Evolutionary conservation across 2,797 vertebrate species (phyloP), one percentile per base, ranked within the genome.

Genomic region (Tolypeutes matacus): DNA sequence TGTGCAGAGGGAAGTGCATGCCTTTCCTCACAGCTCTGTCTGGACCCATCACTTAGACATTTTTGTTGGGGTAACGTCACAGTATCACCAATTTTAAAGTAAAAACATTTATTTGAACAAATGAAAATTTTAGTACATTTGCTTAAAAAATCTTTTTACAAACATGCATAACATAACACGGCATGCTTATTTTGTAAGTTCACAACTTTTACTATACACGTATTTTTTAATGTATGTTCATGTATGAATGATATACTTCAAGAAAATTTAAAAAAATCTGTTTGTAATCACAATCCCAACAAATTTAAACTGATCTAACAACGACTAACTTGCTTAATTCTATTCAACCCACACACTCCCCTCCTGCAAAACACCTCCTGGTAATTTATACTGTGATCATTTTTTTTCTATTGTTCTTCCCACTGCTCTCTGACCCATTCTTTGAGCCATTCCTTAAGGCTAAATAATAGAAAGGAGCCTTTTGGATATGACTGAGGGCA

Each of bases 61-160:
- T 91, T 91, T 93, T 65, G 75, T 21, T 85, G 21, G 69, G 91
- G 18, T 64, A 27, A 46, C 42, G 14, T 77, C 27, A 77, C 58
- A 93, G 49, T 39, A 49, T 20, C n/a, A 42, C 23, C 31, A 70
- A 4, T 36, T 70, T 85, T 56, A n/a, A 88, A 92, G 39, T n/a
- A 62, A 69, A 84, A 60, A 29, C 5, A 42, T 18, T 78, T 91
- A 65, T 81, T 77, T 81, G 81, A 53, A 10, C n/a, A 72, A 42
- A 58, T 51, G 58, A 72, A 92, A 94, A 60, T 49, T 87, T n/a
- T 80, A 49, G n/a, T 86, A 73, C 14, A 73, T 84, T 88, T 80
- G 29, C 14, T 56, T 80, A 13, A 76, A 91, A 84, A 18, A 14
- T 49, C 20, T 49, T 46, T 46, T 46, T 46, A 46, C 11, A 46